Base-by-base conservation (phyloP, 2,888 invertebrate species). In the Euphydryas editha region DNA sequence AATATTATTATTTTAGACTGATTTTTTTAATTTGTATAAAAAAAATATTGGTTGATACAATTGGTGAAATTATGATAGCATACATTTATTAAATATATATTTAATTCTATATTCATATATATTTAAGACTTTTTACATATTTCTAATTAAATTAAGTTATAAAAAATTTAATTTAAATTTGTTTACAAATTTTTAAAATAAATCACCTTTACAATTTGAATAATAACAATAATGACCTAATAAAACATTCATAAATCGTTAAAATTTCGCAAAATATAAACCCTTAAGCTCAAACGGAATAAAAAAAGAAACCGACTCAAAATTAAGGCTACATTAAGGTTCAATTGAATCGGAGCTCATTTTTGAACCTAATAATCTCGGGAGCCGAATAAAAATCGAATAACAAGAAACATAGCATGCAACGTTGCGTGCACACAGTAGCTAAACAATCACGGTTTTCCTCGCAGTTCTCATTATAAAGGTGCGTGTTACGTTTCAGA, bases 381-480 rank as follows among this genome's bases (percentile, higher is more conserved):
- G 58, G 62, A 30, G 66, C 63, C 56, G 51, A 49, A 67, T 47
- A 37, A 60, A 66, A 69, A 66, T 62, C 46, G 60, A 57, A 24
- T 37, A 63, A 63, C 65, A 61, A 63, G 66, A 70, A 65, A 49
- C 65, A 65, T 62, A 72, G 71, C 92, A 92, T 88, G 92, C 92
- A 82, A 92, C 81, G 83, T 91, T 81, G 91, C 90, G 90, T 91
- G 89, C 80, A 79, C 69, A 75, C 74, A 73, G 75, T 76, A 79
- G 79, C 76, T 63, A 62, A 69, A 69, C 66, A 70, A 67, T 51
- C 49, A 4, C 65, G 42, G 57, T 51, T 20, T 46, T 55, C 65
- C 60, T 39, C 42, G 42, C 11, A 62, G 60, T 68, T 69, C 75
- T 75, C 76, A 73, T 77, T 78, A 77, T 72, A 73, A 69, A 67